Percentiles rank a stretch among this genome's conserved stretches.
These are phyloP conservation scores for Sphaerodactylus townsendi DNA, from an alignment of 2,113 vertebrate species.

Conservation along the genomic window DNA sequence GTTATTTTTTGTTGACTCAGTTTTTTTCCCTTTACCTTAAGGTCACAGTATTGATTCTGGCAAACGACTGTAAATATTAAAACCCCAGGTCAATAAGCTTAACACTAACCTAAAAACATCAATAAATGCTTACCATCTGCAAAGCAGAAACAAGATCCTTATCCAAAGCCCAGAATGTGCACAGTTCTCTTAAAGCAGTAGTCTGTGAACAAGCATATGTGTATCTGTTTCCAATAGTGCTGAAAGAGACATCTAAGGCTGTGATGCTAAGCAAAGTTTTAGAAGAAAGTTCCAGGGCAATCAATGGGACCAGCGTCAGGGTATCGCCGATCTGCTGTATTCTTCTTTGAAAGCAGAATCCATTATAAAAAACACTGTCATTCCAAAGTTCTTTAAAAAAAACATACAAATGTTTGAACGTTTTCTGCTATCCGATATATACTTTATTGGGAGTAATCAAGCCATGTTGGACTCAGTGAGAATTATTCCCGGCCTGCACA, in stretches of 20 bases:
- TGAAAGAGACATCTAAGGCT: neutral
- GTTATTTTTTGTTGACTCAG: slow-evolving; percentile 45
- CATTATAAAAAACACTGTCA: neutral
- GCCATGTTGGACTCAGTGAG: too few species aligned
- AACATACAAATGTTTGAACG: neutral
- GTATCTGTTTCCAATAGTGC: neutral
- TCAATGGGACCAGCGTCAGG: neutral
- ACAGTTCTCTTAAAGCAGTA: neutral
- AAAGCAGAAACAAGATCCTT: slow-evolving; percentile 36
- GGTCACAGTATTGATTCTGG: slow-evolving; percentile 64
- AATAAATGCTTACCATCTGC: slow-evolving; percentile 48
- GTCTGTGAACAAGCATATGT: neutral
- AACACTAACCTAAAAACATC: slow-evolving; percentile 54
- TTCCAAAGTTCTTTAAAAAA: neutral
- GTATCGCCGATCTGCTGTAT: neutral
- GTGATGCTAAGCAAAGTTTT: neutral
- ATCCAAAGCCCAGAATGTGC: accelerated
- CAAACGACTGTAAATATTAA: slow-evolving; percentile 63
- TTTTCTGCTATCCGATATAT: too few species aligned
- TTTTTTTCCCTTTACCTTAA: slow-evolving; percentile 27
- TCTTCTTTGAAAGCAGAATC: neutral
- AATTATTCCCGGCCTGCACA: too few species aligned
- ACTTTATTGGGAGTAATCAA: too few species aligned
- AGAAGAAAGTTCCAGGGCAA: neutral
- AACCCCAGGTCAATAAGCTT: slow-evolving; percentile 60